Percentiles rank a stretch among this genome's conserved stretches.
These are phyloP conservation scores for Andrena haemorrhoa DNA, from an alignment of 2,888 invertebrate species.

Conservation along the genomic window DNA sequence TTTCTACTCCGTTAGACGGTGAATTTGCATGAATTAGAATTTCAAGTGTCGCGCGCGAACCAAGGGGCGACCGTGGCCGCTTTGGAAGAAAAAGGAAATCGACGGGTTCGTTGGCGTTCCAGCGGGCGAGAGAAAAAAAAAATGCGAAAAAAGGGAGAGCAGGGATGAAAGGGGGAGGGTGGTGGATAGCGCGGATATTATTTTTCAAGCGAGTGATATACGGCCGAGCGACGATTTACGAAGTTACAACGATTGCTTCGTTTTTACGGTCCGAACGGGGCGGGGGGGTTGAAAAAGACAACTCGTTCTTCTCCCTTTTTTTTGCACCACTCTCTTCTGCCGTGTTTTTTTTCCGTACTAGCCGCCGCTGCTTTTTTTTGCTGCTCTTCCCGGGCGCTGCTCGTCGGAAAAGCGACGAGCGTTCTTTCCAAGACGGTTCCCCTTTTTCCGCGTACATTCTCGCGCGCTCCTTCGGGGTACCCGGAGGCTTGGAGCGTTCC, in stretches of 20 bases:
- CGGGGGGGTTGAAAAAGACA: constrained; percentile 55
- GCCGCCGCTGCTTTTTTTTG: constrained; percentile 1
- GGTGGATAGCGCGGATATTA: constrained; percentile 66
- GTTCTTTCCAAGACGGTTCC: constrained; percentile 12
- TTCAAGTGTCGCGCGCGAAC: constrained; percentile 66
- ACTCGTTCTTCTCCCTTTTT: constrained; percentile 36
- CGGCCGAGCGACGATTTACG: constrained; percentile 72
- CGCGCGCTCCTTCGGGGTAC: constrained; percentile 2
- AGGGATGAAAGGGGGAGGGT: not conserved
- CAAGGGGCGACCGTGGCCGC: constrained; percentile 45
- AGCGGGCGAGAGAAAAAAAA: not conserved
- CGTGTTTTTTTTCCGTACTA: constrained; percentile 7
- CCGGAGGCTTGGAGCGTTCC: constrained; percentile 4
- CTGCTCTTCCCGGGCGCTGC: not conserved
- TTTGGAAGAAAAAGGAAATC: constrained; percentile 71
- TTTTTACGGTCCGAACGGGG: constrained; percentile 61
- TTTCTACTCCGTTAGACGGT: constrained; percentile 69
- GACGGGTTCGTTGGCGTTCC: constrained; percentile 53
- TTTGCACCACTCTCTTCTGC: not conserved
- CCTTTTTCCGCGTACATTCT: not conserved
- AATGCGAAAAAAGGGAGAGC: not conserved
- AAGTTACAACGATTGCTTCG: constrained; percentile 74
- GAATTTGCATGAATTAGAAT: constrained; percentile 73
- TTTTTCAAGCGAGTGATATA: constrained; percentile 74
- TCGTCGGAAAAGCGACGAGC: constrained; percentile 16